Evolutionary conservation across 2,113 vertebrate genomes (phyloP), one percentile per base, ranked within the genome.

Genomic region (Crotophaga sulcirostris): DNA sequence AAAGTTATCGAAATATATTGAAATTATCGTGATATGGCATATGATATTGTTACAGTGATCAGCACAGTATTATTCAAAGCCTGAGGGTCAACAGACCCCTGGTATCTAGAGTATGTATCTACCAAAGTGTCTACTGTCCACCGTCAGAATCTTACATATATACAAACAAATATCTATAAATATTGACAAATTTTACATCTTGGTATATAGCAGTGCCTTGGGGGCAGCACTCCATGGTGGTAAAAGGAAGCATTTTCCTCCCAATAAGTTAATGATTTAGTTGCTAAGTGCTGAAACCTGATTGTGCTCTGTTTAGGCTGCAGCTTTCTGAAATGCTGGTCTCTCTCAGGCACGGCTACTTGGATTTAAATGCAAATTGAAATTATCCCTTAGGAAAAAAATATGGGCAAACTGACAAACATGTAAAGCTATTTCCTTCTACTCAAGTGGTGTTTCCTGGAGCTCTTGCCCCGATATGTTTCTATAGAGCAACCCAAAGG

Each of bases 201-300:
- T 79, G 75, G 15, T 49, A 49, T 78, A 36, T 16, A 55, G 11
- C 33, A 72, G 4, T 90, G 74, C 78, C 92, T 93, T 85, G 40
- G 36, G 70, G 40, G 72, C 78, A 72, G 14, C 74, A 90, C 93
- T 94, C 87, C 44, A 13, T 82, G 52, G 66, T 81, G 47, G 26
- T 75, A 79, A 81, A n/a, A 87, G 62, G 58, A 95, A 91, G 49
- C 79, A 44, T 91, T 95, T 95, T 51, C 62, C 62, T 89, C 52
- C 62, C 58, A 56, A 44, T 79, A 68, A 58, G 87, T 94, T 97
- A 96, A 96, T 95, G 84, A 94, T 97, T 96, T 95, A 94, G 94
- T 95, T 94, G 74, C 75, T 91, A 91, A 89, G 84, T 54, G 54
- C 74, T 76, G 54, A 75, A 94, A 69, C 82, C 68, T 68, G 62